Evolutionary conservation across 2,113 vertebrate species (phyloP).

Genomic region (Daboia siamensis): DNA sequence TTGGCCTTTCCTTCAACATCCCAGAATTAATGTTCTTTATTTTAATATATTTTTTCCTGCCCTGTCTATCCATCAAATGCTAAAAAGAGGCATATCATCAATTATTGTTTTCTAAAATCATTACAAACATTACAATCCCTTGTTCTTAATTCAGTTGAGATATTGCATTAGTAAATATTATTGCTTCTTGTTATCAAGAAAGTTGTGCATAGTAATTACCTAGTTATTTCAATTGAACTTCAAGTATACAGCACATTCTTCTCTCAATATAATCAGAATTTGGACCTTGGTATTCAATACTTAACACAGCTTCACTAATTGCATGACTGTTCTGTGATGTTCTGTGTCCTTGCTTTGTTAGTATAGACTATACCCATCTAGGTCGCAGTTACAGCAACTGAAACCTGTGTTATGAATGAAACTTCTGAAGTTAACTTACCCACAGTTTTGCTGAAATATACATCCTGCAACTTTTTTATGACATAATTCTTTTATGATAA

Average conservation of each 20-base stretch:
- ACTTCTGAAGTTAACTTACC: slow-evolving; percentile 11
- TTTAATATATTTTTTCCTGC: background rate
- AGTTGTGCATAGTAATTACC: background rate
- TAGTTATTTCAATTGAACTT: background rate
- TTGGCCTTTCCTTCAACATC: background rate
- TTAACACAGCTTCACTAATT: no score
- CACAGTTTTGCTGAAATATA: background rate
- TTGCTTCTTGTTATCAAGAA: background rate
- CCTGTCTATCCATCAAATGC: background rate
- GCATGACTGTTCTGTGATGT: background rate
- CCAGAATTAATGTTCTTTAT: background rate
- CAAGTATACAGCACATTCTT: background rate
- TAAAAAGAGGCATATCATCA: background rate
- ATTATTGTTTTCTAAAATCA: background rate
- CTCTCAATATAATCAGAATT: background rate
- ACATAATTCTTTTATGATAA: background rate
- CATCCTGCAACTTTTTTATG: background rate
- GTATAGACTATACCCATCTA: background rate
- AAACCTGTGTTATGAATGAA: background rate
- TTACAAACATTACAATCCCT: background rate
- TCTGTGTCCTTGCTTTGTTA: background rate
- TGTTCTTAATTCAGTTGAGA: background rate
- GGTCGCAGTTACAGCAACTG: background rate
- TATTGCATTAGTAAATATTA: background rate
- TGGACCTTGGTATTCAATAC: background rate